A percentile compares a stretch with the other conserved stretches of the same genome.
Evolutionary conservation across 2,797 vertebrate species (phyloP).

Genomic region (Crenichthys baileyi): DNA sequence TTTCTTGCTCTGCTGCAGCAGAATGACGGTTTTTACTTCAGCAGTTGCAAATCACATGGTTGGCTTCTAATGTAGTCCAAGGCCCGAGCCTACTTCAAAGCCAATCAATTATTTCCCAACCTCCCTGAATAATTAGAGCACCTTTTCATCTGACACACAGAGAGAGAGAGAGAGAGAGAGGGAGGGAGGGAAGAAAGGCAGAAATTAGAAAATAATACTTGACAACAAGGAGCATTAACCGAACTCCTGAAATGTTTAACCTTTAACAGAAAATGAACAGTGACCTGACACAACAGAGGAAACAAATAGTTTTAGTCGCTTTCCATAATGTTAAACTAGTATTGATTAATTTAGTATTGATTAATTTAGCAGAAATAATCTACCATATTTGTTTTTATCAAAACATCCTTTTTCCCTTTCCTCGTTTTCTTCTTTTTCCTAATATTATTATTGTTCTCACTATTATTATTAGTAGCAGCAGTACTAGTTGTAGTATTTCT

Average conservation of each 20-base stretch:
- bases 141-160: constrained; percentile 61
- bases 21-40: constrained; percentile 71
- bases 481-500: background rate
- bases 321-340: background rate
- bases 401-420: too few relatives aligned
- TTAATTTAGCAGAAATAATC: background rate
- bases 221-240: constrained; percentile 49
- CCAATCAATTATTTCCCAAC: constrained; percentile 75
- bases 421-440: background rate
- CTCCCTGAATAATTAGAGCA: constrained; percentile 71
- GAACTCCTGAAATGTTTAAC: constrained; percentile 54
- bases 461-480: background rate
- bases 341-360: background rate
- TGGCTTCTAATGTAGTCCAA: constrained; percentile 73
- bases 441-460: background rate
- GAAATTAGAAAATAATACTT: constrained; percentile 47
- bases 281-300: constrained; percentile 13
- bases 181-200: background rate
- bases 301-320: background rate
- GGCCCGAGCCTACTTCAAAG: constrained; percentile 75
- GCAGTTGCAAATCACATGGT: constrained; percentile 77
- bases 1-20: constrained; percentile 38
- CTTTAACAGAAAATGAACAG: constrained; percentile 29
- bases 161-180: background rate
- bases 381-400: background rate